Evolutionary conservation across 2,888 invertebrate species (phyloP).

Genomic region (Pristionchus entomophagus): DNA sequence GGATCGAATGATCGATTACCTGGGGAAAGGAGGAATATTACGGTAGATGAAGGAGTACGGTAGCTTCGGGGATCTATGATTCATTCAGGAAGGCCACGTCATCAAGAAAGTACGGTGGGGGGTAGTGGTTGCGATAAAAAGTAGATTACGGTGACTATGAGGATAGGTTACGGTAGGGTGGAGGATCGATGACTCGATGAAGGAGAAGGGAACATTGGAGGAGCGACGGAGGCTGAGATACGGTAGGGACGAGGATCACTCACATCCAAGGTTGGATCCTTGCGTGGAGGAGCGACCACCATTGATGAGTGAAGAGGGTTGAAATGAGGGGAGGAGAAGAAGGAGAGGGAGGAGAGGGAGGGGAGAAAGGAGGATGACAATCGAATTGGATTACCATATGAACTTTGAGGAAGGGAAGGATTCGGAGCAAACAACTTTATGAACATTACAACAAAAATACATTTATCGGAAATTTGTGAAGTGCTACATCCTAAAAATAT

Average conservation of each 20-base stretch:
- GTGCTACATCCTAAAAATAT: no score
- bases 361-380: not conserved
- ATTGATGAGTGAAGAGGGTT: constrained; percentile 23
- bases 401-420: no score
- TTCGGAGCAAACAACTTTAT: no score
- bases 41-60: not conserved
- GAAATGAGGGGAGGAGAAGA: not conserved
- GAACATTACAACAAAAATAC: no score
- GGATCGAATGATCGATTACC: constrained; percentile 44
- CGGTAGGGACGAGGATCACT: not conserved
- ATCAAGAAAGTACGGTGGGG: no score
- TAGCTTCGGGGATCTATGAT: no score
- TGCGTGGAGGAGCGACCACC: constrained; percentile 2
- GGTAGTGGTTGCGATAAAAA: not conserved
- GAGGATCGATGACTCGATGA: not conserved
- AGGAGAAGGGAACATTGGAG: not conserved
- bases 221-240: not conserved
- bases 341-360: not conserved
- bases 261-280: not conserved
- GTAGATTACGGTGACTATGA: not conserved
- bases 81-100: no score
- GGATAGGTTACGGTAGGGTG: not conserved
- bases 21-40: not conserved
- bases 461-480: no score
- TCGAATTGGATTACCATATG: no score